Evolutionary conservation across 2,888 invertebrate genomes (phyloP).

Genomic region (Ischnura elegans): DNA sequence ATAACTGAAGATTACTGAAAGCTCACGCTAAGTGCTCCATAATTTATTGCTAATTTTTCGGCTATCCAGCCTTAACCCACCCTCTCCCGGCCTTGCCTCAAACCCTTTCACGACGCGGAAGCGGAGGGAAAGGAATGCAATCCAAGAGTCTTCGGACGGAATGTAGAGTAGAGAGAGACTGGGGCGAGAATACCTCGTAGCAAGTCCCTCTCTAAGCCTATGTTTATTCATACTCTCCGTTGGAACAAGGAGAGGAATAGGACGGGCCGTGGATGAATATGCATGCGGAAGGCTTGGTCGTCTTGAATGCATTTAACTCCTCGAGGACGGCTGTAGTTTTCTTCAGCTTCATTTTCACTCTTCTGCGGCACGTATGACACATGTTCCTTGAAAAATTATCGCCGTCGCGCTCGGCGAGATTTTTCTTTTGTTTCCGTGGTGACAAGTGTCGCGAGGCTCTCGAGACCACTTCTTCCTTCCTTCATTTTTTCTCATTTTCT

Average conservation of each 20-base stretch:
- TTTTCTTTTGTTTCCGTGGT: neutral
- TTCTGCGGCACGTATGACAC: neutral
- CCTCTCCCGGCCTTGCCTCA: too few relatives aligned
- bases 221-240: conserved; percentile 28
- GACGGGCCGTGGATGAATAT: conserved; percentile 7
- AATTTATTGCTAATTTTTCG: too few relatives aligned
- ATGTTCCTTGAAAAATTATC: conserved; percentile 31
- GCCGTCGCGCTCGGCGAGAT: neutral
- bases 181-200: too few relatives aligned
- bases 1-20: too few relatives aligned
- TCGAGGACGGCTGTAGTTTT: neutral
- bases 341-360: neutral
- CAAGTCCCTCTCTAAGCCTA: neutral
- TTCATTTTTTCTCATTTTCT: neutral
- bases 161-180: neutral
- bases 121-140: neutral
- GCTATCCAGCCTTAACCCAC: too few relatives aligned
- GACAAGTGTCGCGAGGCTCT: neutral
- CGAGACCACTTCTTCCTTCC: neutral
- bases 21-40: too few relatives aligned
- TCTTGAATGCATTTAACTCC: conserved; percentile 13
- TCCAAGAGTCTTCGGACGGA: neutral
- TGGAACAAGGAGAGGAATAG: conserved; percentile 12
- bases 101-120: neutral
- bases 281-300: neutral